Base-by-base conservation (phyloP, 2,113 vertebrate species). In the Neolamprologus brichardi region DNA sequence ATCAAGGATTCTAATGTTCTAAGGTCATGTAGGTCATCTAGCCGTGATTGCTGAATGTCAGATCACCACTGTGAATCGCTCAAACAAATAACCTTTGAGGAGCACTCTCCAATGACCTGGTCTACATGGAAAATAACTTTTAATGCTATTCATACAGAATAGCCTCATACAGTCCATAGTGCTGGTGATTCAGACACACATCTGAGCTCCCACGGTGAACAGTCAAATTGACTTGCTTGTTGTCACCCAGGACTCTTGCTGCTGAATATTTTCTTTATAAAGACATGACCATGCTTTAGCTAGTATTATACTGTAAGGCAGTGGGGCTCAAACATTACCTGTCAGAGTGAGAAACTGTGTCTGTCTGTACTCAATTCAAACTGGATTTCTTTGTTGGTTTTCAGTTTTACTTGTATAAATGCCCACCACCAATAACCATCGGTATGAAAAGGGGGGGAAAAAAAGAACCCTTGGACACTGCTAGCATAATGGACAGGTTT, bases 81-180 rank as follows among this genome's bases (percentile, higher is more conserved):
- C 25, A 25, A 82, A 79, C 51, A 79, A 84, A 88, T 81, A 90
- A 88, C 84, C 87, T 91, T 88, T 88, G 85, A 82, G 80, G 70
- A 78, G 8, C 12, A 64, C 79, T 91, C 91, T 82, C 89, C 90
- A 77, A 17, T 88, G 89, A 88, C 85, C 78, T 60, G 81, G 77
- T 87, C 23, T 72, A 88, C 62, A n/a, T 77, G 64, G 64, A 82
- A 83, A 78, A 91, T 83, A 84, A 58, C 79, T 84, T 90, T 88
- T 79, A 88, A 87, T 20, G 39, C 79, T 49, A 89, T 77, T 90
- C 64, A 62, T 37, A 85, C 52, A 77, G 83, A 89, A 86, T 14
- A 82, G 46, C 83, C 17, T 84, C 14, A 1, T 34, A 64, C 39
- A 78, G 72, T 87, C 82, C 46, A 75, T 37, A 78, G 51, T 67